A percentile compares a stretch with the other conserved stretches of the same genome.
These are phyloP conservation scores for Drosophila sproati DNA, from an alignment of 1,140 invertebrate species.

Conservation along the genomic window DNA sequence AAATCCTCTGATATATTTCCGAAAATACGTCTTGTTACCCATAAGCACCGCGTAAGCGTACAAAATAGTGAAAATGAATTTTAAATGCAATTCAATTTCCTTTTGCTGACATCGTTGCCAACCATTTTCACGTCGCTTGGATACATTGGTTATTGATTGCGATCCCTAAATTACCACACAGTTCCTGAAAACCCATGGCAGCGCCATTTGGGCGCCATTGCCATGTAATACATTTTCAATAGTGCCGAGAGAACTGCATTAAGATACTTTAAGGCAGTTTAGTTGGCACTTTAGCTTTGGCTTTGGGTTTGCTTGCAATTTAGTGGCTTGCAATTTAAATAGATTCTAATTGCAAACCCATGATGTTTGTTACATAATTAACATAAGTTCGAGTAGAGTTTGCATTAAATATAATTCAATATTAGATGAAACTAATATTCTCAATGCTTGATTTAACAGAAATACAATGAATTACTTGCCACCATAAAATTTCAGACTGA, in stretches of 20 bases:
- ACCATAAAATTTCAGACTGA: too few species aligned
- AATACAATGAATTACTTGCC: too few species aligned
- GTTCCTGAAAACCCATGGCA: not conserved
- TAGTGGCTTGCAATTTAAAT: not conserved
- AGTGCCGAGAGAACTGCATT: slow-evolving; percentile 40
- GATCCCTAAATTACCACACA: slow-evolving; percentile 62
- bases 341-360: too few species aligned
- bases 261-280: not conserved
- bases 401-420: too few species aligned
- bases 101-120: slow-evolving; percentile 27
- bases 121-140: slow-evolving; percentile 14
- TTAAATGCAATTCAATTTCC: slow-evolving; percentile 76
- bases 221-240: slow-evolving; percentile 55
- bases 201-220: slow-evolving; percentile 5
- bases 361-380: too few species aligned
- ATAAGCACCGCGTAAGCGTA: slow-evolving; percentile 38
- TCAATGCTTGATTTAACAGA: too few species aligned
- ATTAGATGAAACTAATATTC: too few species aligned
- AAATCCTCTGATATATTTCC: slow-evolving; percentile 45
- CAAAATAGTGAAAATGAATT: slow-evolving; percentile 57
- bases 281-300: not conserved
- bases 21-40: slow-evolving; percentile 7
- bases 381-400: too few species aligned
- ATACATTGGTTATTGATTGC: slow-evolving; percentile 53
- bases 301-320: not conserved